phyloP scores from a whole-genome alignment of 2,888 invertebrate genomes.

The Drosophila melanosoma region DNA sequence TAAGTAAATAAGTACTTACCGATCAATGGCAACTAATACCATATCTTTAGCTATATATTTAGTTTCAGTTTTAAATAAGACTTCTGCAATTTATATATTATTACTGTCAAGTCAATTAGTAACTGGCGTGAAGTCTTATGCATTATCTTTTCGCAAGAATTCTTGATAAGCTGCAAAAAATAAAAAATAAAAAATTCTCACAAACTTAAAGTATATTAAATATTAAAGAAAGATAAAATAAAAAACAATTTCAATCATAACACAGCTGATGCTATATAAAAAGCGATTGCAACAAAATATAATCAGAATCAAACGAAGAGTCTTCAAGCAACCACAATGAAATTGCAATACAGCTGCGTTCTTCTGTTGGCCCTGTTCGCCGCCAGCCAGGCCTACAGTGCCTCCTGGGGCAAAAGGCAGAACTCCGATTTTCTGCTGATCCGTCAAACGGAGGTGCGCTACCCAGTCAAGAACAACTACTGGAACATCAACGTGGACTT shows the following conservation, averaged over 20 bases:
- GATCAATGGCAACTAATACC: background rate
- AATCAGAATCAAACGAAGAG: constrained; percentile 20
- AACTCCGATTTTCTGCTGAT: constrained; percentile 50
- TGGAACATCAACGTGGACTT: constrained; percentile 52
- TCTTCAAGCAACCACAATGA: constrained; percentile 48
- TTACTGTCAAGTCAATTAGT: background rate
- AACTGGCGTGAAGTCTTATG: background rate
- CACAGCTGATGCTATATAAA: constrained; percentile 41
- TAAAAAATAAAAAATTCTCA: constrained; percentile 12
- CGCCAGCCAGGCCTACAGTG: constrained; percentile 55
- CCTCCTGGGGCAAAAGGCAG: constrained; percentile 59
- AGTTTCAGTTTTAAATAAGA: background rate
- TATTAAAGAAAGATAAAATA: background rate
- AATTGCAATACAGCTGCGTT: constrained; percentile 56
- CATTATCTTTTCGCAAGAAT: constrained; percentile 15
- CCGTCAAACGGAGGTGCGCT: constrained; percentile 51
- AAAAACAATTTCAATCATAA: constrained; percentile 32
- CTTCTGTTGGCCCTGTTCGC: constrained; percentile 66
- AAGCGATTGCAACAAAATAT: background rate
- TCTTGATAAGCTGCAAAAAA: constrained; percentile 48
- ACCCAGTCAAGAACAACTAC: constrained; percentile 53
- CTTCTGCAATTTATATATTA: background rate
- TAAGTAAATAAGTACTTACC: too few species aligned
- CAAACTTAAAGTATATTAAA: constrained; percentile 63
- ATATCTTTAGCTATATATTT: background rate